These are phyloP conservation scores for Coranthus polyacanthus DNA, from an alignment of 2,797 vertebrate genomes.

Conservation along the genomic window DNA sequence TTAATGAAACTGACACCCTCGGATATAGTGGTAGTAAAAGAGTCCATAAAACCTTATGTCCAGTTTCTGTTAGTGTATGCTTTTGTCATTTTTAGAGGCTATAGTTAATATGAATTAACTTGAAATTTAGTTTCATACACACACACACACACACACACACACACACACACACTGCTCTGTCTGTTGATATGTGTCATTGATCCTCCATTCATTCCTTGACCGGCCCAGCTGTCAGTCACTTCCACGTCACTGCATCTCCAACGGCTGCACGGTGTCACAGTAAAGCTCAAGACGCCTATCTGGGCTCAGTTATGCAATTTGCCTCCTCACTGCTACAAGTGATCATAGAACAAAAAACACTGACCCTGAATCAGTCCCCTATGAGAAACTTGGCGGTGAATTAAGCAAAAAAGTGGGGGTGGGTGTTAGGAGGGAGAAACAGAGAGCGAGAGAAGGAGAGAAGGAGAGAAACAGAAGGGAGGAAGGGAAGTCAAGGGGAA, in stretches of 20 bases:
- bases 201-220: conserved; percentile 66
- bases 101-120: too few species aligned
- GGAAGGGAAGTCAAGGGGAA: background rate
- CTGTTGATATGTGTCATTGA: conserved; percentile 76
- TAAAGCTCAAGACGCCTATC: conserved; percentile 4
- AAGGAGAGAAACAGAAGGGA: too few species aligned
- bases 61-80: too few species aligned
- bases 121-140: background rate
- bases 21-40: too few species aligned
- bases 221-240: conserved; percentile 70
- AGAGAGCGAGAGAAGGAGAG: background rate
- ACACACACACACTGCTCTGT: conserved; percentile 19
- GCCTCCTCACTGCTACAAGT: conserved; percentile 4
- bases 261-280: conserved; percentile 44
- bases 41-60: too few species aligned
- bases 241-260: conserved; percentile 64
- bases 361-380: conserved; percentile 34
- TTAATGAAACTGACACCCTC: too few species aligned
- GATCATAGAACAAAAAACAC: background rate
- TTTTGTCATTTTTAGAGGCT: too few species aligned
- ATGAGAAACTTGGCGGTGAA: background rate
- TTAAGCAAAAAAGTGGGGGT: background rate
- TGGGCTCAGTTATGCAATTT: conserved; percentile 28
- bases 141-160: background rate
- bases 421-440: background rate